A percentile compares a stretch with the other conserved stretches of the same genome.
Evolutionary conservation across 2,797 vertebrate genomes (phyloP).

Genomic region (Melanotaenia parkinsoni): DNA sequence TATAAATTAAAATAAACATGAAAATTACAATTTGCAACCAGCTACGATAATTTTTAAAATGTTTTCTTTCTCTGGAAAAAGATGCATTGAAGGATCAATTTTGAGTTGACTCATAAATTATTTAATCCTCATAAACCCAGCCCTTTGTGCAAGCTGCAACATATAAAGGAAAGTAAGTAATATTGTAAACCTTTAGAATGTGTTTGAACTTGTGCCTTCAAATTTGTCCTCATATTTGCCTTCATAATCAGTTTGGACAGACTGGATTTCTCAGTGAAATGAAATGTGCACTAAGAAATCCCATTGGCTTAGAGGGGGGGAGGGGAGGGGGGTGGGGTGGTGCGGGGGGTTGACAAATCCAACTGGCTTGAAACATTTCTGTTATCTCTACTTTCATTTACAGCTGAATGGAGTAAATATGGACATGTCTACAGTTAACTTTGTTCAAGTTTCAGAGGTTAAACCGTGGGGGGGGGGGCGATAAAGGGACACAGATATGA

Average conservation of each 20-base stretch:
- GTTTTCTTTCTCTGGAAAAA: not conserved
- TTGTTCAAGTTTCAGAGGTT: constrained; percentile 41
- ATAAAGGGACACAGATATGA: not conserved
- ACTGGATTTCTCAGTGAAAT: constrained; percentile 57
- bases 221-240: constrained; percentile 47
- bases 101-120: not conserved
- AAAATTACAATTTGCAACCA: not conserved
- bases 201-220: constrained; percentile 42
- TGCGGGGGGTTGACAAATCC: constrained; percentile 48
- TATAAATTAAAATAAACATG: no score
- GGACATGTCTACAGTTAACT: constrained; percentile 43
- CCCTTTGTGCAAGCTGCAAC: not conserved
- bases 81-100: not conserved
- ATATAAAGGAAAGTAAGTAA: constrained; percentile 9
- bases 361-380: constrained; percentile 43
- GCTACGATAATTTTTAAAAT: not conserved
- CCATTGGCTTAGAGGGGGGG: constrained; percentile 48
- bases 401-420: constrained; percentile 40
- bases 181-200: constrained; percentile 17
- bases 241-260: constrained; percentile 56
- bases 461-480: constrained; percentile 5
- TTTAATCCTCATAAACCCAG: not conserved
- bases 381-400: constrained; percentile 56
- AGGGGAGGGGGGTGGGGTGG: constrained; percentile 17
- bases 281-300: constrained; percentile 60